Evolutionary conservation across 2,888 invertebrate genomes (phyloP), one percentile per base, ranked within the genome.

Genomic region (Orchestes rusci): DNA sequence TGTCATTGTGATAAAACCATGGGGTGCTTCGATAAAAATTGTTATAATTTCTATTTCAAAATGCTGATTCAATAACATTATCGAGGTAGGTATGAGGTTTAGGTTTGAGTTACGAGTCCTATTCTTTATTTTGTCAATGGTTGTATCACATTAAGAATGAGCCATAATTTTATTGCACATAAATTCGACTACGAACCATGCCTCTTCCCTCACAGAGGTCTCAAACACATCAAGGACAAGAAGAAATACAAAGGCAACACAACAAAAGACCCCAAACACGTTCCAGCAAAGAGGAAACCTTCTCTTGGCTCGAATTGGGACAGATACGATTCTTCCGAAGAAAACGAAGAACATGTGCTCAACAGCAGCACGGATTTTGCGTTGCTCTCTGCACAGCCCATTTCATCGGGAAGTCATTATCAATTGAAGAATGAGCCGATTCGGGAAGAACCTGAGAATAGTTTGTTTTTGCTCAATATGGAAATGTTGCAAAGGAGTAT

Each of bases 181-280:
- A n/a, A n/a, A n/a, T n/a, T n/a, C n/a, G n/a, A n/a, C n/a, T n/a
- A n/a, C n/a, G n/a, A n/a, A n/a, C n/a, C n/a, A n/a, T n/a, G n/a
- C n/a, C n/a, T n/a, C n/a, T n/a, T n/a, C n/a, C n/a, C n/a, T n/a
- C n/a, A n/a, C 20, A 55, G 55, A 18, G 55, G 55, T 19, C 13
- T 52, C 8, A 53, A 53, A 31, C 55, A 55, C 38, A 43, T 52
- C 7, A 51, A 51, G 33, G 51, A 53, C 29, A 55, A 55, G 31
- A 41, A 35, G 27, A 55, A 55, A 50, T 55, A 55, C 31, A 55
- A 55, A 41, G 53, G 45, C 12, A 55, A 53, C 33, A 31, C 48
- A 12, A 50, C 29, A 16, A 55, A 55, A 42, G 53, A 53, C 39
- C 31, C 43, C 1, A 52, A 53, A 34, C 42, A 48, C 45, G 43